Evolutionary conservation across 2,113 vertebrate genomes (phyloP).

Genomic region (Trematomus loennbergii): DNA sequence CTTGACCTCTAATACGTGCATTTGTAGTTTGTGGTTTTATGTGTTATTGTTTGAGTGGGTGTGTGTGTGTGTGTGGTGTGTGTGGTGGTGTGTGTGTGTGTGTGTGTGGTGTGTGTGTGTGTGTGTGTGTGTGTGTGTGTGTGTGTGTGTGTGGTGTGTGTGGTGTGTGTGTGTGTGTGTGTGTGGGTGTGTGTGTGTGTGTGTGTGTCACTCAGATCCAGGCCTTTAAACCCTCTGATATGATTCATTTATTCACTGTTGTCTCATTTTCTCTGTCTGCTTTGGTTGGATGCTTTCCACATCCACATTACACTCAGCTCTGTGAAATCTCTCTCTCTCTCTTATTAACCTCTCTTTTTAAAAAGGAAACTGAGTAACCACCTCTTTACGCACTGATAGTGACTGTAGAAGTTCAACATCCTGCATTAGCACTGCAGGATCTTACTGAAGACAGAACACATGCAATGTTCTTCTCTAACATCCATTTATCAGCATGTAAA

Average conservation of each 20-base stretch:
- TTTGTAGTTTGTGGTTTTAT: background rate
- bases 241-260: background rate
- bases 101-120: too few relatives aligned
- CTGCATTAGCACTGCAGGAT: background rate
- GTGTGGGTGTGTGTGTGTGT: too few relatives aligned
- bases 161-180: too few relatives aligned
- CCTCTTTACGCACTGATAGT: background rate
- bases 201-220: background rate
- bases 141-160: too few relatives aligned
- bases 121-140: background rate
- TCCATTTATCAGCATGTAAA: too few relatives aligned
- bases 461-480: too few relatives aligned
- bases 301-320: conserved; percentile 4
- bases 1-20: conserved; percentile 27
- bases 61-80: too few relatives aligned
- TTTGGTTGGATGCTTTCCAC: conserved; percentile 2
- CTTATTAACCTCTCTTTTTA: background rate
- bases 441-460: background rate
- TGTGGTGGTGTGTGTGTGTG: too few relatives aligned
- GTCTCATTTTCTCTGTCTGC: background rate
- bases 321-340: conserved; percentile 25
- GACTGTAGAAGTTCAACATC: background rate
- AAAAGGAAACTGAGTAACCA: background rate
- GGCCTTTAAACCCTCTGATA: background rate
- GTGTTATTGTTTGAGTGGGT: background rate